Conservation (phyloP, 2,797 vertebrate species). For the Bradypodion ventrale region DNA sequence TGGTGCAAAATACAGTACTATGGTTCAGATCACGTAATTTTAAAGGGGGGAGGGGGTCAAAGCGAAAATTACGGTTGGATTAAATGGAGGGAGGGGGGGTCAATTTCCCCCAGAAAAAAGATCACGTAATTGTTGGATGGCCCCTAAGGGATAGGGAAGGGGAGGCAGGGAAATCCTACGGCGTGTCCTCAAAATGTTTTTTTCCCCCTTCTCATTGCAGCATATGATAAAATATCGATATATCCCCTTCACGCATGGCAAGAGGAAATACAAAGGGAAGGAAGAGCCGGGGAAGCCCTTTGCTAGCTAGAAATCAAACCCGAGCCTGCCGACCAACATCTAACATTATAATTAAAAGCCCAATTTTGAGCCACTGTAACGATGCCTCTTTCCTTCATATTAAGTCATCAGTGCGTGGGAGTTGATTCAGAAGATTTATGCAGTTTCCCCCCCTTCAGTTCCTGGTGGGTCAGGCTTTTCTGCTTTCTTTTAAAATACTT, state of each 20-base stretch:
- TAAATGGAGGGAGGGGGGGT: too few relatives aligned
- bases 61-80: too few relatives aligned
- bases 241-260: slow-evolving; percentile 98
- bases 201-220: slow-evolving; percentile 73
- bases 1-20: too few relatives aligned
- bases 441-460: slow-evolving; percentile 64
- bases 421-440: slow-evolving; percentile 64
- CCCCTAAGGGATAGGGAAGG: too few relatives aligned
- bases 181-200: not conserved
- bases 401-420: slow-evolving; percentile 70
- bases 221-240: slow-evolving; percentile 99
- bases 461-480: slow-evolving; percentile 48
- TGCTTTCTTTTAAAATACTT: slow-evolving; percentile 66
- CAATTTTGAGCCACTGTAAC: slow-evolving; percentile 85
- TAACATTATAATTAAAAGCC: slow-evolving; percentile 66
- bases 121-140: too few relatives aligned
- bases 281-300: slow-evolving; percentile 94
- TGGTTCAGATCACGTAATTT: too few relatives aligned
- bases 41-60: too few relatives aligned
- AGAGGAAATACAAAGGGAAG: slow-evolving; percentile 99
- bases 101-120: too few relatives aligned
- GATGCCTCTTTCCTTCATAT: slow-evolving; percentile 78
- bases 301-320: slow-evolving; percentile 88
- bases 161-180: too few relatives aligned
- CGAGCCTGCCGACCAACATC: slow-evolving; percentile 62